Evolutionary conservation across 2,113 vertebrate species (phyloP), one percentile per base, ranked within the genome.

Genomic region (Mormoops blainvillei): DNA sequence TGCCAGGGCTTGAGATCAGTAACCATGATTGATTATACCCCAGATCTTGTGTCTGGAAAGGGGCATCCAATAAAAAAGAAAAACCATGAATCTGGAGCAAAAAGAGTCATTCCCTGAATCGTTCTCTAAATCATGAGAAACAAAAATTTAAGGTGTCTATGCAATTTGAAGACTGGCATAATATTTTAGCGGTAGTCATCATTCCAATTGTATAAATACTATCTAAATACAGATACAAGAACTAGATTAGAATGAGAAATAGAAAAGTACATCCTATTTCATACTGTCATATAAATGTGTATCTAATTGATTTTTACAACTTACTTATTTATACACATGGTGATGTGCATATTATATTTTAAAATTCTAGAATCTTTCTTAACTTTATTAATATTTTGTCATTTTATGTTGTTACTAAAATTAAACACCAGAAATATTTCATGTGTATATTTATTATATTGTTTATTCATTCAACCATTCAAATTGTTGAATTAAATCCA

Each of bases 21-120:
- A 95, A 96, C 43, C 28, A 15, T 61, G 95, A 96, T 67, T 96
- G 96, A 89, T 96, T 97, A 71, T 65, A 94, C 24, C 43, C 38
- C 97, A 94, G 68, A 68, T 96, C 11, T 56, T 54, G 16, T 2
- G 28, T 74, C 38, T 96, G 19, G 93, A 89, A 93, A 91, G 3
- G 26, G 4, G 4, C 88, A 86, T 45, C 0, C 33, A 68, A 52
- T 4, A 56, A 80, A 93, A 91, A 26, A 0, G 83, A 41, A 67
- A 87, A 71, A 1, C 16, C 8, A 20, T 13, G 20, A 85, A 50
- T 68, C 45, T 70, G 5, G 65, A 84, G 5, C 3, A 68, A 74
- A 92, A 61, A 0, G 9, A 36, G 12, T 2, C 8, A 10, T 94
- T 52, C 3, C 22, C 22, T 73, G 50, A 73, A 67, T 36, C 3